A percentile compares a stretch with the other conserved stretches of the same genome.
phyloP scores from a whole-genome alignment of 2,888 invertebrate genomes.

The Uloborus plumipes region DNA sequence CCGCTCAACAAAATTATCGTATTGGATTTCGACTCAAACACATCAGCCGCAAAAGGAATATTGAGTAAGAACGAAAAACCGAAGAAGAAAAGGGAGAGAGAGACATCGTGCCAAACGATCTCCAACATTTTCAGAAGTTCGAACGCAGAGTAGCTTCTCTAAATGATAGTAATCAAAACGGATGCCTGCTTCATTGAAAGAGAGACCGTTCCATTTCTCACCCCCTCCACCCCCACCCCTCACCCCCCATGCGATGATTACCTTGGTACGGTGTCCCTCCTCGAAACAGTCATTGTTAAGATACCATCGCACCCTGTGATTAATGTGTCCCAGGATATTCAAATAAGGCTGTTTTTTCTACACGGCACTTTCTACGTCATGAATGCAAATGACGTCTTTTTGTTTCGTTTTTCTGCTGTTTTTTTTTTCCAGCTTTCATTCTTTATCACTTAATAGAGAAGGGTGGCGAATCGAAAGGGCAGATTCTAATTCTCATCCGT shows the following conservation, averaged over 20 bases:
- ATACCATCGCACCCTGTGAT: conserved; percentile 29
- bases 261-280: conserved; percentile 5
- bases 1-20: no score
- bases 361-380: conserved; percentile 49
- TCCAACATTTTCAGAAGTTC: no score
- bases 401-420: background rate
- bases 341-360: conserved; percentile 54
- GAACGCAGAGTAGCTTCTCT: conserved; percentile 26
- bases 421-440: background rate
- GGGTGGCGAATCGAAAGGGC: no score
- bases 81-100: no score
- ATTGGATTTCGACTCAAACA: no score
- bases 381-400: conserved; percentile 45
- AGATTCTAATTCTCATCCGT: no score
- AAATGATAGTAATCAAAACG: conserved; percentile 59
- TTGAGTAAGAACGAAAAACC: no score
- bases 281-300: conserved; percentile 42
- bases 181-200: conserved; percentile 37
- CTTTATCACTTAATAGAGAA: no score
- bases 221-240: conserved; percentile 5
- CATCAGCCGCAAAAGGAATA: no score
- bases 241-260: conserved; percentile 43
- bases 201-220: conserved; percentile 17
- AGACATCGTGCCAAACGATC: no score
- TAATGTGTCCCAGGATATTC: conserved; percentile 50